Conservation (phyloP, 2,888 invertebrate genomes). For the Lycocerus yunnanus region DNA sequence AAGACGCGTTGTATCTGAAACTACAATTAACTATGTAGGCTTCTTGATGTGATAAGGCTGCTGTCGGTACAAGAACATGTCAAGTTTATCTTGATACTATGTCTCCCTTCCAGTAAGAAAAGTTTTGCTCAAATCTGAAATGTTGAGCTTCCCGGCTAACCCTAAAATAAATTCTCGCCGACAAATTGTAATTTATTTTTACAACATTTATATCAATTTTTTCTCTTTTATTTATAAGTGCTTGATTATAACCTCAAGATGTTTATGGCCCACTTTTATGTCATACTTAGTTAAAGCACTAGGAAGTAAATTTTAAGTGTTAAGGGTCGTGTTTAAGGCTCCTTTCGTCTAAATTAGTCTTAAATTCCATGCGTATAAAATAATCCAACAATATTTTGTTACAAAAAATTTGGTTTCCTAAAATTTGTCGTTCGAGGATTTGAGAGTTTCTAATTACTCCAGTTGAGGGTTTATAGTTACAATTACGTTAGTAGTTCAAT, state of each 20-base stretch:
- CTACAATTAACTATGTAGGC: constrained; percentile 9
- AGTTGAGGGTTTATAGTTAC: background rate
- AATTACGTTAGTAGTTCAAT: background rate
- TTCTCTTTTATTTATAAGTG: background rate
- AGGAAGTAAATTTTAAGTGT: background rate
- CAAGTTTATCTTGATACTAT: constrained; percentile 1
- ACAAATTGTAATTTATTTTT: background rate
- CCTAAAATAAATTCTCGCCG: background rate
- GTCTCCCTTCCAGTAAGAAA: background rate
- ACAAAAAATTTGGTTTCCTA: background rate
- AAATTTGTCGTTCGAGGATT: background rate
- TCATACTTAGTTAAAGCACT: background rate
- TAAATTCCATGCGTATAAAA: background rate
- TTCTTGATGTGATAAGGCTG: constrained; percentile 13
- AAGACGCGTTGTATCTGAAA: background rate
- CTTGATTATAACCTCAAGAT: background rate
- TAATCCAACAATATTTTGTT: background rate
- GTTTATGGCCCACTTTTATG: background rate
- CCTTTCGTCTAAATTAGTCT: background rate
- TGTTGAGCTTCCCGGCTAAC: background rate
- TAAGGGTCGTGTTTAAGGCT: background rate
- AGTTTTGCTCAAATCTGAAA: background rate
- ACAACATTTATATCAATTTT: background rate
- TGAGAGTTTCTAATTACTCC: background rate
- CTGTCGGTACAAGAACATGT: constrained; percentile 4